Percentiles rank a stretch among this genome's conserved stretches.
Conservation (phyloP, 2,888 invertebrate species). For the Elaeidobius kamerunicus region DNA sequence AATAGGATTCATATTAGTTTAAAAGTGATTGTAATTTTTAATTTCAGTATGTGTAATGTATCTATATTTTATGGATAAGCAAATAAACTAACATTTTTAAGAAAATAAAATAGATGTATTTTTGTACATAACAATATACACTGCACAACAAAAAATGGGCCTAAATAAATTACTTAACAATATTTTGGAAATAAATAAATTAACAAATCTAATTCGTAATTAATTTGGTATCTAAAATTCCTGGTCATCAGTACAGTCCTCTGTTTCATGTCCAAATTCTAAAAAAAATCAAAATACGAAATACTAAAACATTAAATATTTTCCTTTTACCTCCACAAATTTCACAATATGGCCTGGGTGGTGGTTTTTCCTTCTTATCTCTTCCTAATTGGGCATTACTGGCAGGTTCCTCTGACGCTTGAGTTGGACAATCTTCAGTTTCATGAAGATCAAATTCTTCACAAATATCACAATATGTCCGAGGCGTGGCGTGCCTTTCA, state of each 20-base stretch:
- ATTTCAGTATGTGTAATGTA: too few species aligned
- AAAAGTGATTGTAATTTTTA: too few species aligned
- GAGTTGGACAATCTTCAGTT: conserved; percentile 94
- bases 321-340: conserved; percentile 76
- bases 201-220: conserved; percentile 17
- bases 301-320: conserved; percentile 1
- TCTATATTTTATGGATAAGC: too few species aligned
- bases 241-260: conserved; percentile 83
- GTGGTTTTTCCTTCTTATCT: conserved; percentile 45
- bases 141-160: conserved; percentile 9
- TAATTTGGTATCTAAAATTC: conserved; percentile 59
- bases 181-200: conserved; percentile 16
- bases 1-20: too few species aligned
- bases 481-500: conserved; percentile 56
- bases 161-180: conserved; percentile 9
- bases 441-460: conserved; percentile 96
- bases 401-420: conserved; percentile 58
- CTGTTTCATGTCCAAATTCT: conserved; percentile 88
- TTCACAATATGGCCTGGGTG: conserved; percentile 82
- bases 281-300: conserved; percentile 45
- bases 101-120: conserved; percentile 22
- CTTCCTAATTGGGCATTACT: conserved; percentile 44
- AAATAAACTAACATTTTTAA: conserved; percentile 1
- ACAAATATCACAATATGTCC: conserved; percentile 96
- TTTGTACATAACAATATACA: conserved; percentile 21